A percentile compares a stretch with the other conserved stretches of the same genome.
These are phyloP conservation scores for Parascotia fuliginaria DNA, from an alignment of 2,888 invertebrate species.

Conservation along the genomic window DNA sequence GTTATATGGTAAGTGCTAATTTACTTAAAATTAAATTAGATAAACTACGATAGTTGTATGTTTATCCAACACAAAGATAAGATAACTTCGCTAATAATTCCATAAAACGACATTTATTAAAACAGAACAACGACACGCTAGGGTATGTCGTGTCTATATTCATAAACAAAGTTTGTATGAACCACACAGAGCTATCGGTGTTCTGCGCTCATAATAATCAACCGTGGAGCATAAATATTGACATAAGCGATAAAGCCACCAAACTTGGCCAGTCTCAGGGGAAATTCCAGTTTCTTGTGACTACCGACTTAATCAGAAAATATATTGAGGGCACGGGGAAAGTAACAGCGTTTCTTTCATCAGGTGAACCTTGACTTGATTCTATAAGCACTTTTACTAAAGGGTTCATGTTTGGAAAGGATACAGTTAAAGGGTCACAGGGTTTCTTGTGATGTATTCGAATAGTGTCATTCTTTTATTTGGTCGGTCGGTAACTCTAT, in stretches of 20 bases:
- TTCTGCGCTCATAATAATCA: slow-evolving; percentile 45
- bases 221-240: slow-evolving; percentile 53
- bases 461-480: background rate
- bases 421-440: slow-evolving; percentile 24
- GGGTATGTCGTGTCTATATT: slow-evolving; percentile 26
- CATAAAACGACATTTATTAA: background rate
- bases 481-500: background rate
- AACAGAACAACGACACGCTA: slow-evolving; percentile 6
- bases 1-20: too few species aligned
- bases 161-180: slow-evolving; percentile 34
- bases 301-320: slow-evolving; percentile 59
- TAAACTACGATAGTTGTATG: too few species aligned
- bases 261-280: slow-evolving; percentile 57
- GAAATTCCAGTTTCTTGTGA: slow-evolving; percentile 61
- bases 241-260: slow-evolving; percentile 54
- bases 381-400: slow-evolving; percentile 22
- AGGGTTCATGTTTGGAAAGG: slow-evolving; percentile 27
- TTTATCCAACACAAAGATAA: too few species aligned
- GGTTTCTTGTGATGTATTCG: background rate
- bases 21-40: too few species aligned
- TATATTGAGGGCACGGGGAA: slow-evolving; percentile 36
- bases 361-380: slow-evolving; percentile 37
- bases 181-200: slow-evolving; percentile 17
- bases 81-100: too few species aligned
- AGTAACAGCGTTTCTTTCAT: slow-evolving; percentile 41